Evolutionary conservation across 2,888 invertebrate genomes (phyloP).

Genomic region (Cyrtodaria siliqua): DNA sequence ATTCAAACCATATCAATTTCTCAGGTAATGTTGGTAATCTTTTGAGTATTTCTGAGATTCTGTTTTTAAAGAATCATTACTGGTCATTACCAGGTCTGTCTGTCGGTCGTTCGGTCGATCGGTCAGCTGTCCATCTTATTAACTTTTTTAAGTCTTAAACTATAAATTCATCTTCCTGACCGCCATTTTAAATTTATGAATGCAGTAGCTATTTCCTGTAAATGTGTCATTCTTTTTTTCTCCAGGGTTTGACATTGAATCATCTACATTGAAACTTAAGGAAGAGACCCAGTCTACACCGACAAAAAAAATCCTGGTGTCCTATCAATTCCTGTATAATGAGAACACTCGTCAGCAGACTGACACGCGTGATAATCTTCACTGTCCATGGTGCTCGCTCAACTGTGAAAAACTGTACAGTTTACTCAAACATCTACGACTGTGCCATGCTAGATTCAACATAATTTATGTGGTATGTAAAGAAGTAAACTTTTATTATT

Average conservation of each 20-base stretch:
- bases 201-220: too few species aligned
- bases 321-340: conserved; percentile 98
- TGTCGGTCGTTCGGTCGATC: too few species aligned
- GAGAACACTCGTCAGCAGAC: conserved; percentile 98
- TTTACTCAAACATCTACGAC: conserved; percentile 96
- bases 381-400: conserved; percentile 98
- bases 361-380: conserved; percentile 96
- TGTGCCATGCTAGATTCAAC: conserved; percentile 97
- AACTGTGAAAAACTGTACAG: conserved; percentile 95
- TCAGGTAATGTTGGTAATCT: conserved; percentile 29
- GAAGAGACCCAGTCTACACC: conserved; percentile 72
- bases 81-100: too few species aligned
- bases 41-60: too few species aligned
- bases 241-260: conserved; percentile 27
- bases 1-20: conserved; percentile 17
- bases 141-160: too few species aligned
- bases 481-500: too few species aligned
- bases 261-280: conserved; percentile 48
- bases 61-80: too few species aligned
- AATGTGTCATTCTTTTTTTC: too few species aligned
- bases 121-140: too few species aligned
- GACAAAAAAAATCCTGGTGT: conserved; percentile 88
- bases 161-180: too few species aligned
- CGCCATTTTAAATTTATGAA: too few species aligned
- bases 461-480: conserved; percentile 94